Conservation (phyloP, 2,797 vertebrate genomes). For the Diplodus sargus region DNA sequence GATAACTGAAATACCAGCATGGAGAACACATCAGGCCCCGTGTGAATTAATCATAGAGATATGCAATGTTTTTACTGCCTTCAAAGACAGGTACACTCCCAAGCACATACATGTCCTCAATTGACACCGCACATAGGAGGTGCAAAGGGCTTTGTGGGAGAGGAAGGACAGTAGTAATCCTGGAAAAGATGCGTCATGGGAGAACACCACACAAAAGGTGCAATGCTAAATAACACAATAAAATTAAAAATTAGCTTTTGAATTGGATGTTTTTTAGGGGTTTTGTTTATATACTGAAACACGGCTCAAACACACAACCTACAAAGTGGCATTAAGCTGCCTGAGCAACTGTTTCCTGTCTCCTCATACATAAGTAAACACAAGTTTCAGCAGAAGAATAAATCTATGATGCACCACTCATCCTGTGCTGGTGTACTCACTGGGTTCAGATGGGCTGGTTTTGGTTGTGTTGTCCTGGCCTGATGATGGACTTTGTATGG, state of each 20-base stretch:
- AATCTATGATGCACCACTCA: not conserved
- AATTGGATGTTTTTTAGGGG: not conserved
- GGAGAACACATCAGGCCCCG: not conserved
- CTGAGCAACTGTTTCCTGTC: not conserved
- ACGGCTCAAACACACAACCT: not conserved
- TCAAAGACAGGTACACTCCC: not conserved
- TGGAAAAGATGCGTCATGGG: not conserved
- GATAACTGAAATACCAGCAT: constrained; percentile 85
- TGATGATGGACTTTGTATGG: not conserved
- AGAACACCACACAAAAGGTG: not conserved
- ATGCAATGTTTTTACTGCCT: not conserved
- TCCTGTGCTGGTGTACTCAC: constrained; percentile 70
- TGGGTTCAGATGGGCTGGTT: constrained; percentile 67
- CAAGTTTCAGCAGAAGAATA: not conserved
- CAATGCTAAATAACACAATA: not conserved
- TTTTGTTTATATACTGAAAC: constrained; percentile 5
- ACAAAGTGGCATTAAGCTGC: not conserved
- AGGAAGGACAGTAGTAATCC: constrained; percentile 31
- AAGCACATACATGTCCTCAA: constrained; percentile 1
- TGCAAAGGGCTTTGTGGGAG: constrained; percentile 34
- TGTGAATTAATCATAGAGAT: not conserved
- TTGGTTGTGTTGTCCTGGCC: constrained; percentile 28
- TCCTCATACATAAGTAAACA: not conserved
- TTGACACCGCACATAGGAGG: not conserved
- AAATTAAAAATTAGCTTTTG: not conserved